A percentile compares a stretch with the other conserved stretches of the same genome.
Evolutionary conservation across 2,113 vertebrate genomes (phyloP).

Genomic region (Crocuta crocuta): DNA sequence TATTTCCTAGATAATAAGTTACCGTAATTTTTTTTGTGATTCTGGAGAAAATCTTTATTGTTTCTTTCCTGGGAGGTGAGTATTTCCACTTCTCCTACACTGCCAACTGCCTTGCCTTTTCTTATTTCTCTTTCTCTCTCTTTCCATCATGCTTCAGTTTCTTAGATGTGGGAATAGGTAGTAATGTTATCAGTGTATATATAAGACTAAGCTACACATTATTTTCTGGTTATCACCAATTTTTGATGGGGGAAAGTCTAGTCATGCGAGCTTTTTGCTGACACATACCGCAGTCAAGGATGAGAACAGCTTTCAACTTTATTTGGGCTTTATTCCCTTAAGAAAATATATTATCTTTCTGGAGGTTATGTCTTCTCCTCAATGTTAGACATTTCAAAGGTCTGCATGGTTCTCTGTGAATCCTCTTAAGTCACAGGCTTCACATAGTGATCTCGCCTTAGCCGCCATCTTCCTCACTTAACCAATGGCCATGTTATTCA

Average conservation of each 20-base stretch:
- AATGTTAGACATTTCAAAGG: not conserved
- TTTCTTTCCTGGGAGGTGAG: not conserved
- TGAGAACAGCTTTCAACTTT: not conserved
- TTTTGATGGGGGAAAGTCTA: not conserved
- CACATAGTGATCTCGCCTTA: not conserved
- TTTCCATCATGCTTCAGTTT: not conserved
- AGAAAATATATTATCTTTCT: not conserved
- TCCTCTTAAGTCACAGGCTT: not conserved
- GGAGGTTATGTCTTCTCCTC: not conserved
- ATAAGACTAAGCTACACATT: not conserved
- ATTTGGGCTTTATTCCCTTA: not conserved
- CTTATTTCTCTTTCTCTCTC: not conserved
- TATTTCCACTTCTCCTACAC: not conserved
- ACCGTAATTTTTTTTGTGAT: not conserved
- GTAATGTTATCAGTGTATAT: not conserved
- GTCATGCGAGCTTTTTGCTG: not conserved
- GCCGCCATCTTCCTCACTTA: too few relatives aligned
- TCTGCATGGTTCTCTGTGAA: fast-evolving
- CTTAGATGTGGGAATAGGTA: not conserved
- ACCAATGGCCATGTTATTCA: not conserved
- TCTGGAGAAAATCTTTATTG: not conserved
- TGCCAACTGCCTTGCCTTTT: not conserved
- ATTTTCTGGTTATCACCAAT: not conserved
- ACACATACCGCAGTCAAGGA: not conserved
- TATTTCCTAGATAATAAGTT: not conserved